Conservation (phyloP, 2,797 vertebrate species). For the Protosalanx chinensis region DNA sequence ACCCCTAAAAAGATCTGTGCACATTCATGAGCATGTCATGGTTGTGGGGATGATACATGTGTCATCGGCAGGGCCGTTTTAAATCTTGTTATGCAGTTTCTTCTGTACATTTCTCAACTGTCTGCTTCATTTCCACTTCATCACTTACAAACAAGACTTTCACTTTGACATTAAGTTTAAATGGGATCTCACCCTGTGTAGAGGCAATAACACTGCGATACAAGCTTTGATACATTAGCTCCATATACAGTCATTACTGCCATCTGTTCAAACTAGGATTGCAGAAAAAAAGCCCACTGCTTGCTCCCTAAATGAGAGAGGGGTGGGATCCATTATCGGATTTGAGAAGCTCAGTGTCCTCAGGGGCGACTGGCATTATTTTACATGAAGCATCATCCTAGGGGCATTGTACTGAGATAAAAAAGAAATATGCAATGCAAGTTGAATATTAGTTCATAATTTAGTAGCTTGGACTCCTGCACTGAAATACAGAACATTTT, state of each 20-base stretch:
- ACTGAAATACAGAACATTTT: constrained; percentile 47
- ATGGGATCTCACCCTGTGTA: constrained; percentile 5
- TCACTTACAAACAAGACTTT: constrained; percentile 12
- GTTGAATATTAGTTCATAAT: constrained; percentile 68
- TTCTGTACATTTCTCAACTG: not conserved
- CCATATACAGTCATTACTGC: constrained; percentile 33
- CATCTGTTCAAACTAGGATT: constrained; percentile 41
- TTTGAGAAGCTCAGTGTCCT: constrained; percentile 41
- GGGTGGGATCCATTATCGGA: constrained; percentile 50
- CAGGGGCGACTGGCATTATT: constrained; percentile 65
- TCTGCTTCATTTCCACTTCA: not conserved
- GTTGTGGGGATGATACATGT: too few relatives aligned
- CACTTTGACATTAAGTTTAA: not conserved
- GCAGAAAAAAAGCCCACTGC: constrained; percentile 42
- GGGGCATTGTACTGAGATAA: constrained; percentile 61
- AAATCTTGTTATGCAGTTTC: too few relatives aligned
- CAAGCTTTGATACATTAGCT: constrained; percentile 28
- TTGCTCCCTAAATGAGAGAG: constrained; percentile 50
- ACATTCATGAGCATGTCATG: too few relatives aligned
- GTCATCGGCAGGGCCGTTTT: too few relatives aligned
- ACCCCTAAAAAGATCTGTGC: too few relatives aligned
- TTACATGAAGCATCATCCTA: constrained; percentile 60
- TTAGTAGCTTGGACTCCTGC: constrained; percentile 60
- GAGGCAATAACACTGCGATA: constrained; percentile 18
- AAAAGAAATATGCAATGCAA: constrained; percentile 63